Conservation (phyloP, 2,888 invertebrate genomes). For the Phalangium opilio region DNA sequence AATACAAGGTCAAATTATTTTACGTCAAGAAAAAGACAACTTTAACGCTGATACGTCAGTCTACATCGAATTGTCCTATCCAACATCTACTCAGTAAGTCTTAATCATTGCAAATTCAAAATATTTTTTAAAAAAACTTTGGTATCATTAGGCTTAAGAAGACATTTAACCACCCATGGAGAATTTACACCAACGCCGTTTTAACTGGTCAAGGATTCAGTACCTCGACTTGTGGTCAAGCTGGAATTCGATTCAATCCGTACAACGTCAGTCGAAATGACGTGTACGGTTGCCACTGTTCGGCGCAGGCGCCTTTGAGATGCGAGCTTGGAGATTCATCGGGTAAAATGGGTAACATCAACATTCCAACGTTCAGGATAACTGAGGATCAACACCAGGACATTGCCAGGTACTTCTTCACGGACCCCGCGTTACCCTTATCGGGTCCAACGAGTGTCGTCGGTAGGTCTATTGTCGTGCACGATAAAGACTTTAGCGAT, state of each 20-base stretch:
- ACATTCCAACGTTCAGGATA: slow-evolving; percentile 35
- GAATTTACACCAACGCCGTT: slow-evolving; percentile 43
- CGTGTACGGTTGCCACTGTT: slow-evolving; percentile 56
- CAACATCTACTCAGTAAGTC: slow-evolving; percentile 11
- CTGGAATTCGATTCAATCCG: slow-evolving; percentile 60
- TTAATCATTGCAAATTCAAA: too few species aligned
- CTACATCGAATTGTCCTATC: slow-evolving; percentile 44
- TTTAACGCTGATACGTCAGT: slow-evolving; percentile 73
- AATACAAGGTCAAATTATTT: slow-evolving; percentile 63
- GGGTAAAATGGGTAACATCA: slow-evolving; percentile 63
- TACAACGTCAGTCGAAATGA: slow-evolving; percentile 39
- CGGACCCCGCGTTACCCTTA: slow-evolving; percentile 57
- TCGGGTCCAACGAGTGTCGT: slow-evolving; percentile 58
- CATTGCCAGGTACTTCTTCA: slow-evolving; percentile 44
- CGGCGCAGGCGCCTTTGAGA: slow-evolving; percentile 65
- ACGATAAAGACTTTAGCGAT: slow-evolving; percentile 53
- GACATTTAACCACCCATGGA: slow-evolving; percentile 46
- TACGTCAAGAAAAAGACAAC: slow-evolving; percentile 46
- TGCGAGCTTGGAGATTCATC: slow-evolving; percentile 85
- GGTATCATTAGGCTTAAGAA: not conserved
- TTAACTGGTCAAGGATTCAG: slow-evolving; percentile 17
- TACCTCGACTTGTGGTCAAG: slow-evolving; percentile 24
- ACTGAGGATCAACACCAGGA: slow-evolving; percentile 15
- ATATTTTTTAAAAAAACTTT: not conserved
- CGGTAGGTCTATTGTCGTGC: slow-evolving; percentile 68